phyloP scores from a whole-genome alignment of 64 coral and sea anemone genomes.

The Catalaphyllia jardinei region DNA sequence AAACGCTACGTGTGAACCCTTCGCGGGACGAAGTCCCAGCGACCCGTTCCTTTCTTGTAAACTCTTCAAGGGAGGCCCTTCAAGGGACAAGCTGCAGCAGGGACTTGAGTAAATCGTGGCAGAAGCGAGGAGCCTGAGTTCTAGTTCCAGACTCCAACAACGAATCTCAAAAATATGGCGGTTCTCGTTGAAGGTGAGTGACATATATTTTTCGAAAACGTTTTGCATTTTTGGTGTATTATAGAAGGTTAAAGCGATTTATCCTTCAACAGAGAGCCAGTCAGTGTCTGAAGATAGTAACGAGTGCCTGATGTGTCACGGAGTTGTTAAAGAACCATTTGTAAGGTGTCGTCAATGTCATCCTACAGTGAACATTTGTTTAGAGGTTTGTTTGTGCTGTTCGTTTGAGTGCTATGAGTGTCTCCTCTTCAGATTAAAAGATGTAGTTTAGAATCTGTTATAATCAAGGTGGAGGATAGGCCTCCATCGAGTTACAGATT shows the following conservation, averaged over 20 bases:
- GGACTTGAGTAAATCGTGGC: no score
- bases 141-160: slow-evolving; percentile 1
- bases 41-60: no score
- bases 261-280: background rate
- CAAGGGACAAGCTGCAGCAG: no score
- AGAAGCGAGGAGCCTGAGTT: background rate
- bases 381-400: slow-evolving; percentile 17
- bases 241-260: background rate
- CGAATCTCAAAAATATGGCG: no score
- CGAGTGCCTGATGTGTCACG: slow-evolving; percentile 38
- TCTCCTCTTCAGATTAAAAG: background rate
- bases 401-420: background rate
- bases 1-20: no score
- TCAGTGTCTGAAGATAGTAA: slow-evolving; percentile 18
- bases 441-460: background rate
- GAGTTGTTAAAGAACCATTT: slow-evolving; percentile 51
- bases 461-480: no score
- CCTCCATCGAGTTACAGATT: no score
- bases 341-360: slow-evolving; percentile 26
- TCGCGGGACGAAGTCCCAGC: no score
- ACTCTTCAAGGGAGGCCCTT: no score
- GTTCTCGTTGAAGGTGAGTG: slow-evolving; percentile 34
- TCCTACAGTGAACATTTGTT: slow-evolving; percentile 32
- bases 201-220: background rate
- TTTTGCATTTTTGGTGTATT: background rate